phyloP scores from a whole-genome alignment of 1,140 invertebrate species.

The Leucophenga varia region DNA sequence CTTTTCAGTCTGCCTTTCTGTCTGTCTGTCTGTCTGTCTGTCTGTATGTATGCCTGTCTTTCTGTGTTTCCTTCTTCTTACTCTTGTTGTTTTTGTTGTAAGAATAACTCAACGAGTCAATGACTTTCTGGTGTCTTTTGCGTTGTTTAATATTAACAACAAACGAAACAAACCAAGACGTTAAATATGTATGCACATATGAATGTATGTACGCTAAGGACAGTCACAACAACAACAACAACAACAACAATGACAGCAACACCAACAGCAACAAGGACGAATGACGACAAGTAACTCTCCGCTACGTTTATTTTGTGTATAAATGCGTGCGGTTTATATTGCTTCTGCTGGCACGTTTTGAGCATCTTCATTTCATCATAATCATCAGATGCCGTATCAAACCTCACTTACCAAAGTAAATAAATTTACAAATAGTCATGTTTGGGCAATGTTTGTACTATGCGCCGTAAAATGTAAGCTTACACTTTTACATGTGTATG shows the following conservation, averaged over 20 bases:
- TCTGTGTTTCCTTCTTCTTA: slow-evolving; percentile 3
- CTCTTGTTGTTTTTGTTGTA: slow-evolving; percentile 23
- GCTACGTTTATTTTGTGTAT: not conserved
- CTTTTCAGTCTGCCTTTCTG: too few relatives aligned
- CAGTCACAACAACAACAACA: too few relatives aligned
- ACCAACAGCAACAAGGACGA: not conserved
- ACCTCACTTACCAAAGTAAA: slow-evolving; percentile 50
- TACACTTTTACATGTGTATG: not conserved
- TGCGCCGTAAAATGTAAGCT: slow-evolving; percentile 10
- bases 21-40: slow-evolving; percentile 13
- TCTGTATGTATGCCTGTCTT: slow-evolving; percentile 6
- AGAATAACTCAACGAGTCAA: slow-evolving; percentile 56
- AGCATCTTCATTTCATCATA: too few relatives aligned
- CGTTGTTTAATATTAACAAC: slow-evolving; percentile 56
- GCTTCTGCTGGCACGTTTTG: too few relatives aligned
- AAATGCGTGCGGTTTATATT: too few relatives aligned
- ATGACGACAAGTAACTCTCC: not conserved
- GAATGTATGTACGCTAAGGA: too few relatives aligned
- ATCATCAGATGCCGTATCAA: slow-evolving; percentile 29
- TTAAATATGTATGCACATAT: not conserved
- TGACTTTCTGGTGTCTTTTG: slow-evolving; percentile 56
- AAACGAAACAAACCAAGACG: slow-evolving; percentile 8
- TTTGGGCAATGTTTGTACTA: slow-evolving; percentile 30
- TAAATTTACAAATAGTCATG: slow-evolving; percentile 55
- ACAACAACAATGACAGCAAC: too few relatives aligned